phyloP scores from a whole-genome alignment of 1,140 invertebrate species.

The Drosophila seguyi region DNA sequence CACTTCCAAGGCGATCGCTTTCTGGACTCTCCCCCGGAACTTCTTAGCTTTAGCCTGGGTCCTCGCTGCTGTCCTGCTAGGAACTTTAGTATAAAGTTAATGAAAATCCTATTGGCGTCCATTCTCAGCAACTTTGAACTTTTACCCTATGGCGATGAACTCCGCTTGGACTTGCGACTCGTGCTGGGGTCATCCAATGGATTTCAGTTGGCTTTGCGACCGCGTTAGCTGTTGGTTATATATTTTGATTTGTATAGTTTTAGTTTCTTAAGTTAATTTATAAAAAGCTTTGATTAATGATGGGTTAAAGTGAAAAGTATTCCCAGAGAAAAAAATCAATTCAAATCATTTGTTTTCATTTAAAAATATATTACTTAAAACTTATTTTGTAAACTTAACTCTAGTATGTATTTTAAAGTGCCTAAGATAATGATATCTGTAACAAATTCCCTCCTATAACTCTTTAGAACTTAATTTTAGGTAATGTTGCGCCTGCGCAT shows the following conservation, averaged over 20 bases:
- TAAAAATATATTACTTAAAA: not conserved
- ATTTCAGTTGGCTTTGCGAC: conserved; percentile 60
- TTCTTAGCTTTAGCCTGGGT: conserved; percentile 57
- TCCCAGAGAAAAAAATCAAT: not conserved
- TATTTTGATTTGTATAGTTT: not conserved
- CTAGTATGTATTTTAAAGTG: not conserved
- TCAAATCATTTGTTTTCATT: not conserved
- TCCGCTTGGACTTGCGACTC: conserved; percentile 35
- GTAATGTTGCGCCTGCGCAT: conserved; percentile 39
- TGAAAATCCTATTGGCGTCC: conserved; percentile 43
- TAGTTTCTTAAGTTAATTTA: not conserved
- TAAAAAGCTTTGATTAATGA: not conserved
- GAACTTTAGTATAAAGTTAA: conserved; percentile 44
- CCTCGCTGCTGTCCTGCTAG: conserved; percentile 61
- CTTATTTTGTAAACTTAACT: not conserved
- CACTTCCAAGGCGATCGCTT: conserved; percentile 56
- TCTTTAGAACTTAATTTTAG: not conserved
- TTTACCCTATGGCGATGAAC: conserved; percentile 53
- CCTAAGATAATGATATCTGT: not conserved
- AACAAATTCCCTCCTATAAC: not conserved
- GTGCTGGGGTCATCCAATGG: conserved; percentile 57
- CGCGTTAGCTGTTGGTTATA: not conserved
- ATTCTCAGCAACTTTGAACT: conserved; percentile 54
- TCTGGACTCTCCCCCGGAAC: conserved; percentile 24
- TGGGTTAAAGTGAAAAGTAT: not conserved